Conservation (phyloP, 2,888 invertebrate genomes). For the Hirtodrosophila duncani region DNA sequence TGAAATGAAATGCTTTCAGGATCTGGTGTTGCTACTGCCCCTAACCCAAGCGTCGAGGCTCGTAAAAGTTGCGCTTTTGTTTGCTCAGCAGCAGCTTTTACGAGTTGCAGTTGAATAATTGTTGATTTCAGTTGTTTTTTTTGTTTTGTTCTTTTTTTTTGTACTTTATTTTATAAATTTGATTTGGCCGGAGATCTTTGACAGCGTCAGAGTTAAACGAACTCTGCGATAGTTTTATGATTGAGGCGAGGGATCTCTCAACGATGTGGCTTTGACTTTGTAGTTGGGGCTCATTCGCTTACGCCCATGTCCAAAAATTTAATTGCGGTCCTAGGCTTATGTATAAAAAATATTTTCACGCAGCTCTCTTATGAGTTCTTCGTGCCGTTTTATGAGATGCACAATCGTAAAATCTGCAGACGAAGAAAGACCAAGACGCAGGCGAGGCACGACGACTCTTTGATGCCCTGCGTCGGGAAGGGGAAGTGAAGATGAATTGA, state of each 20-base stretch:
- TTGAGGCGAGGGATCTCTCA: too few relatives aligned
- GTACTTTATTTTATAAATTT: slow-evolving; percentile 49
- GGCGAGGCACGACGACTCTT: slow-evolving; percentile 46
- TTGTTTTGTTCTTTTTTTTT: slow-evolving; percentile 19
- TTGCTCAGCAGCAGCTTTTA: slow-evolving; percentile 62
- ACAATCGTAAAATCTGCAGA: slow-evolving; percentile 59
- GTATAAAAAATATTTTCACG: slow-evolving; percentile 42
- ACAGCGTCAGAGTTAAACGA: slow-evolving; percentile 37
- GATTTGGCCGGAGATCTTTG: slow-evolving; percentile 26
- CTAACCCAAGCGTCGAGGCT: slow-evolving; percentile 32
- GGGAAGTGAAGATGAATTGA: slow-evolving; percentile 22
- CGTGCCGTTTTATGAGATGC: slow-evolving; percentile 62
- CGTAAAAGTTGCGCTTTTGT: slow-evolving; percentile 62
- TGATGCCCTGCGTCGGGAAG: slow-evolving; percentile 40
- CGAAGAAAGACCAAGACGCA: too few relatives aligned
- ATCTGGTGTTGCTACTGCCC: too few relatives aligned
- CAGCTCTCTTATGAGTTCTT: slow-evolving; percentile 44
- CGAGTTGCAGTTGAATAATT: slow-evolving; percentile 58
- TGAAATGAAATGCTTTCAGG: slow-evolving; percentile 45
- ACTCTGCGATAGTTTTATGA: slow-evolving; percentile 48
- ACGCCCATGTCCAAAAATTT: slow-evolving; percentile 39
- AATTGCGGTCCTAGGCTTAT: slow-evolving; percentile 52
- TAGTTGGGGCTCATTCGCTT: slow-evolving; percentile 42
- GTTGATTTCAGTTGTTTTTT: slow-evolving; percentile 42
- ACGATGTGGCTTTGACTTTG: slow-evolving; percentile 52